Conservation (phyloP, 2,888 invertebrate genomes). For the Oligia latruncula region DNA sequence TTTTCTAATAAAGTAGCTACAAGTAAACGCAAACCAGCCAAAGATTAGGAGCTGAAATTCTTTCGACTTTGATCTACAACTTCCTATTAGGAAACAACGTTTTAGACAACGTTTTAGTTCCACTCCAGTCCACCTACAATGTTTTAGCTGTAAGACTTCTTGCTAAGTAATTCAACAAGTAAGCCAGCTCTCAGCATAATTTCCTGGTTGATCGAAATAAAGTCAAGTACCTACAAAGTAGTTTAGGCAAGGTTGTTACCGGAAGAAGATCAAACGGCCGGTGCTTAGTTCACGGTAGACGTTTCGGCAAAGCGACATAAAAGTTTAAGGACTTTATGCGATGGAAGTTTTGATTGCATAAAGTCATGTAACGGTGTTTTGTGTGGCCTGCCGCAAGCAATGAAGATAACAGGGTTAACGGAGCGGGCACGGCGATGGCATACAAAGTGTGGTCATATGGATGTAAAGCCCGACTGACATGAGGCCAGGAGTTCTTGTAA, state of each 20-base stretch:
- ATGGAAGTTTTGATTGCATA: conserved; percentile 73
- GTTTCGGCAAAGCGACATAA: conserved; percentile 53
- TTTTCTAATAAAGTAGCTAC: background rate
- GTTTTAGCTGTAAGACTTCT: conserved; percentile 20
- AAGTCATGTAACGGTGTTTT: conserved; percentile 79
- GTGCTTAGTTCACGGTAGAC: conserved; percentile 40
- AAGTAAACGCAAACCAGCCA: background rate
- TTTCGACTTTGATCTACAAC: conserved; percentile 12
- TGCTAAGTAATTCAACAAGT: conserved; percentile 34
- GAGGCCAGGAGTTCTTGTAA: conserved; percentile 15
- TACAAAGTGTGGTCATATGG: conserved; percentile 72
- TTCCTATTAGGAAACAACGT: conserved; percentile 28
- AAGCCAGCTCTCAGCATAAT: conserved; percentile 37
- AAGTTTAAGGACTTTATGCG: conserved; percentile 61
- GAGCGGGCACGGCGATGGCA: conserved; percentile 75
- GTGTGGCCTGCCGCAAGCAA: conserved; percentile 72
- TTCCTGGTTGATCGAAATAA: conserved; percentile 57
- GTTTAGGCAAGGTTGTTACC: conserved; percentile 56
- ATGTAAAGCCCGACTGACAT: conserved; percentile 35
- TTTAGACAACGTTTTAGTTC: conserved; percentile 31
- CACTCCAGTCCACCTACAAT: conserved; percentile 11
- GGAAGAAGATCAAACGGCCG: conserved; percentile 56
- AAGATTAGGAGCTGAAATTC: background rate
- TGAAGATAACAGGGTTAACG: conserved; percentile 85
- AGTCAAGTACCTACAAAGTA: conserved; percentile 50